A percentile compares a stretch with the other conserved stretches of the same genome.
Evolutionary conservation across 2,888 invertebrate genomes (phyloP).

Genomic region (Metalampra italica): DNA sequence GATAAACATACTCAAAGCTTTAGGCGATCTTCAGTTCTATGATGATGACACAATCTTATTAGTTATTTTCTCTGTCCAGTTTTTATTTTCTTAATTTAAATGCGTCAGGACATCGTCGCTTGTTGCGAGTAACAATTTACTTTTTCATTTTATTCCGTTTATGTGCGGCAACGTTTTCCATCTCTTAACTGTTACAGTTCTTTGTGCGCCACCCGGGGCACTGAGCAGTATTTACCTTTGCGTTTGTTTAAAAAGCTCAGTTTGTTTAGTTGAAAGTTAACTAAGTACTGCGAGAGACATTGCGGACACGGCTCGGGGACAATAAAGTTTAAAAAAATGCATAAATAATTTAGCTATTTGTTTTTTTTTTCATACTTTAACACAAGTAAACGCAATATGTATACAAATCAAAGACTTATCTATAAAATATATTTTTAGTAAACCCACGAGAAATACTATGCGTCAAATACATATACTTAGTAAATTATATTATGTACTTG

Average conservation of each 20-base stretch:
- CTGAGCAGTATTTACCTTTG: constrained; percentile 37
- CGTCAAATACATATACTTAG: too few relatives aligned
- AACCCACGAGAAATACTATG: too few relatives aligned
- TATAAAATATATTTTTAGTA: too few relatives aligned
- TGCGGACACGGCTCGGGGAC: constrained; percentile 1
- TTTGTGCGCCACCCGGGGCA: constrained; percentile 6
- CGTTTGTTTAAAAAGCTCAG: constrained; percentile 34
- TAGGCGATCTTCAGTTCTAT: too few relatives aligned
- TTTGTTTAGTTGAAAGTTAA: constrained; percentile 38
- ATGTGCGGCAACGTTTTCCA: constrained; percentile 28
- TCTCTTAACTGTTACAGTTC: constrained; percentile 31
- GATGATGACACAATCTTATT: not conserved
- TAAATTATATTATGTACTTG: too few relatives aligned
- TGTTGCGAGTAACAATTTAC: not conserved
- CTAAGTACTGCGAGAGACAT: constrained; percentile 28
- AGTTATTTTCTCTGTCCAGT: not conserved
- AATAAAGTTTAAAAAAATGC: too few relatives aligned
- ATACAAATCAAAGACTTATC: too few relatives aligned
- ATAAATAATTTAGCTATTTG: too few relatives aligned
- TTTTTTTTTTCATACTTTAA: too few relatives aligned
- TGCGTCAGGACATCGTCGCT: not conserved
- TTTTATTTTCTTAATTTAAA: constrained; percentile 6
- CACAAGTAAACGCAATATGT: too few relatives aligned
- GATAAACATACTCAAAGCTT: too few relatives aligned
- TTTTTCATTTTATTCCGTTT: constrained; percentile 16